Evolutionary conservation across 2,113 vertebrate genomes (phyloP).

Genomic region (Oriolus oriolus): DNA sequence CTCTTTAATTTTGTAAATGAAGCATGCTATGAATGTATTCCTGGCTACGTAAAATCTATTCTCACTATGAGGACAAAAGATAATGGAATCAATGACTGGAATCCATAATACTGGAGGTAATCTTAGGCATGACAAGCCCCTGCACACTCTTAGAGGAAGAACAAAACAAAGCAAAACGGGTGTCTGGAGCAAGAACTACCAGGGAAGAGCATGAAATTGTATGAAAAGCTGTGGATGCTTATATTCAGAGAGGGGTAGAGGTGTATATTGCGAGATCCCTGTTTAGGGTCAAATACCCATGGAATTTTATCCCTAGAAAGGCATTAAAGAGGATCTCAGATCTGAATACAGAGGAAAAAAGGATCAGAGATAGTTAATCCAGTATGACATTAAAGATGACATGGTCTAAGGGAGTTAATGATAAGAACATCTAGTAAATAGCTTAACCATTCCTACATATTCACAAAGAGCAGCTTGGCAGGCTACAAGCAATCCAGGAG

Average conservation of each 20-base stretch:
- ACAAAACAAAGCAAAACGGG: neutral
- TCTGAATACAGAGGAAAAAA: neutral
- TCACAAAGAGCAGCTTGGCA: neutral
- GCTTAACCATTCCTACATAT: neutral
- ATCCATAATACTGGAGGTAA: neutral
- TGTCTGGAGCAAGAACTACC: neutral
- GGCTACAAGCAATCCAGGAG: neutral
- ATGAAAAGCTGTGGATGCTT: neutral
- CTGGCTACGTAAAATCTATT: neutral
- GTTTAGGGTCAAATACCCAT: neutral
- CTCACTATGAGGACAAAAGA: neutral
- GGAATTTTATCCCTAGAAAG: neutral
- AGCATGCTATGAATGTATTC: neutral
- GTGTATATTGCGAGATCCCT: fast-evolving
- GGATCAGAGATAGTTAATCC: slow-evolving; percentile 1
- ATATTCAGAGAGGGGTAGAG: neutral
- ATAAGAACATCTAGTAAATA: slow-evolving; percentile 7
- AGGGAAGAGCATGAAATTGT: neutral
- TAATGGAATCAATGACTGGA: neutral
- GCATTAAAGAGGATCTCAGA: neutral
- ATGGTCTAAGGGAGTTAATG: neutral
- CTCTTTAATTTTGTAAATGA: neutral
- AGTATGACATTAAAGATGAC: slow-evolving; percentile 11
- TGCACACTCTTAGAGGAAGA: neutral
- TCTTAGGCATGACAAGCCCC: neutral